These are phyloP conservation scores for Gymnocephalus cernua DNA, from an alignment of 2,113 vertebrate species.

Conservation along the genomic window DNA sequence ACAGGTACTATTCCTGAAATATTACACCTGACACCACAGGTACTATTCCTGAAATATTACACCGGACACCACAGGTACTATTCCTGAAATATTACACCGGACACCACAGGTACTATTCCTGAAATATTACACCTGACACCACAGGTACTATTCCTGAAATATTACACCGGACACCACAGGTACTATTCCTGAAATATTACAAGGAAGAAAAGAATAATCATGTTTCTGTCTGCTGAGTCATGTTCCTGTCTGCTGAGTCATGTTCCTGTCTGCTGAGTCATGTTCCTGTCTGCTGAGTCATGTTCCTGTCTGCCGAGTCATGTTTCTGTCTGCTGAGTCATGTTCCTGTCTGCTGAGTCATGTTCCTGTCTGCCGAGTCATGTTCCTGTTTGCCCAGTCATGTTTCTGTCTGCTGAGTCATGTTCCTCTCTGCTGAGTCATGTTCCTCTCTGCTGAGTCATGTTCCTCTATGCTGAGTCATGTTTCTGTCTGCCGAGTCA, in stretches of 20 bases:
- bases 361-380: too few relatives aligned
- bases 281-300: background rate
- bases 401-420: background rate
- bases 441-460: background rate
- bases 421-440: background rate
- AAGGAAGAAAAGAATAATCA: too few relatives aligned
- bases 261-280: too few relatives aligned
- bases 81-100: constrained; percentile 72
- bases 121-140: constrained; percentile 82
- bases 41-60: constrained; percentile 59
- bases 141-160: constrained; percentile 71
- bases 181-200: constrained; percentile 14
- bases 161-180: constrained; percentile 87
- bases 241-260: background rate
- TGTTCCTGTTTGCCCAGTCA: too few relatives aligned
- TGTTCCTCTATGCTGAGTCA: background rate
- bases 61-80: constrained; percentile 85
- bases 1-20: constrained; percentile 71
- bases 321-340: background rate
- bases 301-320: too few relatives aligned
- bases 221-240: background rate
- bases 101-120: constrained; percentile 82
- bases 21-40: constrained; percentile 87
- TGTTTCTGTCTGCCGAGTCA: background rate
- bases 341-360: background rate